phyloP scores from a whole-genome alignment of 2,888 invertebrate genomes.

The Limnephilus lunatus region DNA sequence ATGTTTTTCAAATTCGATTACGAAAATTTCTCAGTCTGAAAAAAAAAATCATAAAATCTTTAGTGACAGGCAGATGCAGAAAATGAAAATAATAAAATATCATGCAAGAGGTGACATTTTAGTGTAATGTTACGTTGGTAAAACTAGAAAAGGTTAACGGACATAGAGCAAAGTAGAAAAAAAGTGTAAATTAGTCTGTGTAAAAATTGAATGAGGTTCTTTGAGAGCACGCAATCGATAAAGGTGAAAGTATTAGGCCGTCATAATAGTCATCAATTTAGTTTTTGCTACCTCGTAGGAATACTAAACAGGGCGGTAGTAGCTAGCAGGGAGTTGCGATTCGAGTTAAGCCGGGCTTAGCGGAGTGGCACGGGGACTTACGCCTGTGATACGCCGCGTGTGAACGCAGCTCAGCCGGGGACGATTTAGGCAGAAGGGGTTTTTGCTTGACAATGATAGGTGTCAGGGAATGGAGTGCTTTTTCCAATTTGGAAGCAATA shows the following conservation, averaged over 20 bases:
- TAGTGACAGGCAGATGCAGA: too few relatives aligned
- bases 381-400: neutral
- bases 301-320: neutral
- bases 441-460: neutral
- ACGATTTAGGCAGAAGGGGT: neutral
- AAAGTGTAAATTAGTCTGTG: neutral
- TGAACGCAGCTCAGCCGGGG: neutral
- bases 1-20: too few relatives aligned
- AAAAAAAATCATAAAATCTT: too few relatives aligned
- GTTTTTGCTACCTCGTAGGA: too few relatives aligned
- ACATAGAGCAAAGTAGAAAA: too few relatives aligned
- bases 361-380: neutral
- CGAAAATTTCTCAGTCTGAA: too few relatives aligned
- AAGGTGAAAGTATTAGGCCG: neutral
- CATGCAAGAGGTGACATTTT: too few relatives aligned
- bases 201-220: neutral
- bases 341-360: neutral
- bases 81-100: too few relatives aligned
- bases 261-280: neutral
- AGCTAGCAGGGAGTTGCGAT: neutral
- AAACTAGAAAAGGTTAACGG: too few relatives aligned
- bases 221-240: neutral
- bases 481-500: neutral
- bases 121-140: too few relatives aligned
- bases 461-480: neutral